Base-by-base conservation (phyloP, 2,113 vertebrate genomes). In the Trinectes maculatus region DNA sequence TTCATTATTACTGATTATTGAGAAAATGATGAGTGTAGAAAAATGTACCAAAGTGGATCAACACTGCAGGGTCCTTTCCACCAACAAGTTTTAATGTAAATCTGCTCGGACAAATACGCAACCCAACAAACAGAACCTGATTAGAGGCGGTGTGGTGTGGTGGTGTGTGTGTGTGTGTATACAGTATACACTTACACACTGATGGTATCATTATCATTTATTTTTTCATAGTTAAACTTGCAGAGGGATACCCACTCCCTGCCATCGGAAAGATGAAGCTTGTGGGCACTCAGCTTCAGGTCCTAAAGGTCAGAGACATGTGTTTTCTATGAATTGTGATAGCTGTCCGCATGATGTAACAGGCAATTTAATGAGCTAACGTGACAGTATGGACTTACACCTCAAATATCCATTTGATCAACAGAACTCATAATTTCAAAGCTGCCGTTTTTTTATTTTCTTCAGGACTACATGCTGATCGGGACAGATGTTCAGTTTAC, bases 181-280 rank as follows among this genome's bases (percentile, higher is more conserved):
- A n/a, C n/a, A n/a, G n/a, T n/a, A n/a, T n/a, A n/a, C n/a, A n/a
- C n/a, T n/a, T n/a, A n/a, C n/a, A n/a, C n/a, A n/a, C n/a, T n/a
- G n/a, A n/a, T n/a, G n/a, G n/a, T n/a, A n/a, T n/a, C n/a, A n/a
- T n/a, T n/a, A n/a, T 1, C 28, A 0, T 48, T 5, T 1, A 29
- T 71, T 37, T 21, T 4, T 2, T 67, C 19, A 0, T 39, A 94
- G 92, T 0, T 42, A 43, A 52, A 48, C 87, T 94, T 25, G 67
- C 66, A 36, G 57, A 89, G 53, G 93, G 93, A 40, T 91, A 86
- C 53, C 90, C 93, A 6, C 88, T 94, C 26, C 93, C 93, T 42
- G 10, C 82, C 2, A 40, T 93, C 36, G 87, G 89, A 54, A 88
- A 91, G 29, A 90, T 92, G 87, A 85, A 74, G n/a, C 90, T 94